phyloP scores from a whole-genome alignment of 1,140 invertebrate species.

The Ectropis grisescens region DNA sequence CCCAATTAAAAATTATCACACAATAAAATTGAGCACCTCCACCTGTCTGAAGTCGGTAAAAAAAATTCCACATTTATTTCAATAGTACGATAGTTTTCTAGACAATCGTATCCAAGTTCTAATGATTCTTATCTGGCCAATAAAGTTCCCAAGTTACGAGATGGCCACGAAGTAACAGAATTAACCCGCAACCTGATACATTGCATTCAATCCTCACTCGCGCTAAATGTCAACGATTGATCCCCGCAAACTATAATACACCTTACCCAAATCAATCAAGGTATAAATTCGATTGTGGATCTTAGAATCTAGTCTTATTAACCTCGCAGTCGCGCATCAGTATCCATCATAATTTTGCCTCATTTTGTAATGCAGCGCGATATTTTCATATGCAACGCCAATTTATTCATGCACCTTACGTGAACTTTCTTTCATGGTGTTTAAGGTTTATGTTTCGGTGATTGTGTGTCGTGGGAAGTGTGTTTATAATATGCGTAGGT shows the following conservation, averaged over 20 bases:
- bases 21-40: no score
- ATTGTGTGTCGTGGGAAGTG: slow-evolving; percentile 3
- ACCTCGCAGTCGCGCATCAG: slow-evolving; percentile 56
- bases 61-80: no score
- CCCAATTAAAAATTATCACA: no score
- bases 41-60: no score
- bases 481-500: slow-evolving; percentile 34
- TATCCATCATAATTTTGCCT: slow-evolving; percentile 66
- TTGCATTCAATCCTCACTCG: background rate
- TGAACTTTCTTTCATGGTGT: slow-evolving; percentile 8
- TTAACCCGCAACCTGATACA: slow-evolving; percentile 9
- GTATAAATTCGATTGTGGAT: no score
- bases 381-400: slow-evolving; percentile 53
- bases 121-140: no score
- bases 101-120: no score
- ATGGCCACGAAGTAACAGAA: no score
- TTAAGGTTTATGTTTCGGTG: slow-evolving; percentile 22
- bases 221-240: slow-evolving; percentile 8
- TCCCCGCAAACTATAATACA: no score
- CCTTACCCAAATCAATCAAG: no score
- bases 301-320: slow-evolving; percentile 57
- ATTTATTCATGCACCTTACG: slow-evolving; percentile 11
- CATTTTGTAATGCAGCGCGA: slow-evolving; percentile 60
- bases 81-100: no score
- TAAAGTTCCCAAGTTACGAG: no score